A percentile compares a stretch with the other conserved stretches of the same genome.
phyloP scores from a whole-genome alignment of 2,113 vertebrate genomes.

The Cynopterus brachyotis region DNA sequence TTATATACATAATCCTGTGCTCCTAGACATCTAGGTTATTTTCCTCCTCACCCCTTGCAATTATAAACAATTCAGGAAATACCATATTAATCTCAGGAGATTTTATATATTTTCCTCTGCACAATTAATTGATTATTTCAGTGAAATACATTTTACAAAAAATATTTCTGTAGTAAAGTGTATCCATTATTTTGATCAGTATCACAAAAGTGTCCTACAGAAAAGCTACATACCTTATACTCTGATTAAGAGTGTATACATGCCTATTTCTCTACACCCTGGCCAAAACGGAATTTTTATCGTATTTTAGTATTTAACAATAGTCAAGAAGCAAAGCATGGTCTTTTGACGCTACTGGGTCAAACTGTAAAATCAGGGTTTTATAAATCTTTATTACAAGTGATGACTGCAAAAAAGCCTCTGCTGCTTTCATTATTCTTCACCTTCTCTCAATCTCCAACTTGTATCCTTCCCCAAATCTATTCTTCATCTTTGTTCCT shows the following conservation, averaged over 20 bases:
- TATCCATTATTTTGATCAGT: neutral
- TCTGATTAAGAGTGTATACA: too few species aligned
- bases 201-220: neutral
- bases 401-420: neutral
- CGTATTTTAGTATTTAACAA: neutral
- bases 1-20: neutral
- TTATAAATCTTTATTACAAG: neutral
- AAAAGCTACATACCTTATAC: neutral
- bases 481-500: fast-evolving
- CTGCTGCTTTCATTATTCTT: neutral
- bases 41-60: neutral
- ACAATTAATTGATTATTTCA: neutral
- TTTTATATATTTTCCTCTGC: neutral
- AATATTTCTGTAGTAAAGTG: neutral
- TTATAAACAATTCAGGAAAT: neutral
- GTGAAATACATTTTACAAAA: neutral
- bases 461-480: neutral
- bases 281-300: neutral
- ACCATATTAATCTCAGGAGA: neutral
- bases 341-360: neutral
- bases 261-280: neutral
- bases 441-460: neutral
- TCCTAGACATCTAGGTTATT: neutral
- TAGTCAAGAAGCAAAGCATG: neutral
- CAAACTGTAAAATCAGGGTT: neutral